These are phyloP conservation scores for Scytalopus superciliaris DNA, from an alignment of 2,113 vertebrate species.

Conservation along the genomic window DNA sequence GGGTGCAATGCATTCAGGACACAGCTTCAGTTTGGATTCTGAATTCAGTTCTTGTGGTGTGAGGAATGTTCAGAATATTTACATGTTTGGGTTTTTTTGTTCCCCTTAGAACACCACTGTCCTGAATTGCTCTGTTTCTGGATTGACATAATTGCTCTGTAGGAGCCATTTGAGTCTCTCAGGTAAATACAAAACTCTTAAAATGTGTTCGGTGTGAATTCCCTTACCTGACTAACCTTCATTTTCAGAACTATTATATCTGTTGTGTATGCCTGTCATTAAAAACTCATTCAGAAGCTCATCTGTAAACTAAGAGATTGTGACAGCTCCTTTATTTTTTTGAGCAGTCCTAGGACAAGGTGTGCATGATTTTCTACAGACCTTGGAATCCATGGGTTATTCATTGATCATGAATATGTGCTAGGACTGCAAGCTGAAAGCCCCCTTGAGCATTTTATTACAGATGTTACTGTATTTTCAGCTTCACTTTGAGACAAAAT, in stretches of 20 bases:
- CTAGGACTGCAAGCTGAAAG: slow-evolving; percentile 10
- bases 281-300: background rate
- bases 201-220: background rate
- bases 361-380: background rate
- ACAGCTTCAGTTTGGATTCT: background rate
- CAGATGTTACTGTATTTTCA: slow-evolving; percentile 20
- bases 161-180: background rate
- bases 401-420: slow-evolving; percentile 26
- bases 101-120: background rate
- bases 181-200: background rate
- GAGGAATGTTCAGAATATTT: slow-evolving; percentile 30
- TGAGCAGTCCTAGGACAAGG: background rate
- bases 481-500: slow-evolving; percentile 25
- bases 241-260: background rate
- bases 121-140: background rate
- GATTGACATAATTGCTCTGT: background rate
- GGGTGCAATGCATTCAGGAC: background rate
- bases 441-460: background rate
- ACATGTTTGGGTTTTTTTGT: background rate
- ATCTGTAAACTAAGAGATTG: background rate
- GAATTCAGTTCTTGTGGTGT: background rate
- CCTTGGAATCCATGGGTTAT: slow-evolving; percentile 41
- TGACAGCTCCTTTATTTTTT: background rate
- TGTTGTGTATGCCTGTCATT: background rate
- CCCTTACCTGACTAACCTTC: background rate